phyloP scores from a whole-genome alignment of 2,888 invertebrate species.

The Bursaphelenchus okinawaensis region DNA sequence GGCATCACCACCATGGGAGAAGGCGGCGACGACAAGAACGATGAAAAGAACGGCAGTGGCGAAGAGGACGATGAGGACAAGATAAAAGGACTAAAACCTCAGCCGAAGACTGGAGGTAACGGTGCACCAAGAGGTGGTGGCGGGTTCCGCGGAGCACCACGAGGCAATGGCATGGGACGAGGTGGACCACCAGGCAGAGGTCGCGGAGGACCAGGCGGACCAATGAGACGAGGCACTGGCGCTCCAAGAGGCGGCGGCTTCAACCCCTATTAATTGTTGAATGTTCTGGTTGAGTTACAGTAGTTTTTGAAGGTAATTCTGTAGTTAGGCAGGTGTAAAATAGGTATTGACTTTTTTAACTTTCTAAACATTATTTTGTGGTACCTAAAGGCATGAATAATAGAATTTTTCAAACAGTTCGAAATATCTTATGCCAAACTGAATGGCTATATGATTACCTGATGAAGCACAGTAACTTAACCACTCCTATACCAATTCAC shows the following conservation, averaged over 20 bases:
- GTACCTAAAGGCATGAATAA: too few species aligned
- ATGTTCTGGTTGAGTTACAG: too few species aligned
- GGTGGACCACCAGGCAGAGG: conserved; percentile 29
- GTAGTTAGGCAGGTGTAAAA: too few species aligned
- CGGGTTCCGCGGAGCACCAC: neutral
- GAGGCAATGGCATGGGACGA: conserved; percentile 14
- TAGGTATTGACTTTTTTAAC: too few species aligned
- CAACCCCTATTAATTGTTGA: conserved; percentile 11
- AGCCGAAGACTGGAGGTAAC: neutral
- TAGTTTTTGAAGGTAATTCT: too few species aligned
- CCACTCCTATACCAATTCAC: too few species aligned
- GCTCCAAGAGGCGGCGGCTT: conserved; percentile 10
- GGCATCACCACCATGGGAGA: conserved; percentile 29
- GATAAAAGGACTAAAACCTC: neutral
- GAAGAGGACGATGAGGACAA: conserved; percentile 17
- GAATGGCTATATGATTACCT: too few species aligned
- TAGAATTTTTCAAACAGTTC: too few species aligned
- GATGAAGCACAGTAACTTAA: too few species aligned
- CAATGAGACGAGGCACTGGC: conserved; percentile 22
- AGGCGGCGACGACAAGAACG: conserved; percentile 19
- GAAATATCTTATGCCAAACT: too few species aligned
- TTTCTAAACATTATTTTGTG: too few species aligned
- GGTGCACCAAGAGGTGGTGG: conserved; percentile 5
- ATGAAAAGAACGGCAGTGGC: conserved; percentile 17
- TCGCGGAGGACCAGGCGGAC: conserved; percentile 20